phyloP scores from a whole-genome alignment of 1,140 invertebrate genomes.

The Eubasilissa regina region DNA sequence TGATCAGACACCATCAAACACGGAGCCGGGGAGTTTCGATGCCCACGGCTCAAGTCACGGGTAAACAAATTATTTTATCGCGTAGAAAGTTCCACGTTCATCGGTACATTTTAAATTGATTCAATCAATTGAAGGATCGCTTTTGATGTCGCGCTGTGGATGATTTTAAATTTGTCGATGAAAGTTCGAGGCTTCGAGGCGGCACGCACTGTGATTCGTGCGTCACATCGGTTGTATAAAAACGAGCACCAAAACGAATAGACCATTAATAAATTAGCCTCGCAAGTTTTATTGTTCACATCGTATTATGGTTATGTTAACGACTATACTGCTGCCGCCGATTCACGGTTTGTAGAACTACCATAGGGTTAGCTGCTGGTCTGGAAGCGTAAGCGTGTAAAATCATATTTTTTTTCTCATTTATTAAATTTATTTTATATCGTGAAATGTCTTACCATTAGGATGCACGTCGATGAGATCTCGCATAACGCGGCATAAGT shows the following conservation, averaged over 20 bases:
- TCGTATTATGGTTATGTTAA: conserved; percentile 46
- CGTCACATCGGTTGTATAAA: conserved; percentile 32
- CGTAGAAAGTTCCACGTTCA: conserved; percentile 8
- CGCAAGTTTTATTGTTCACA: conserved; percentile 41
- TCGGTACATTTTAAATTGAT: background rate
- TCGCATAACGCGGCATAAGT: no score
- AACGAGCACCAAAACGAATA: conserved; percentile 44
- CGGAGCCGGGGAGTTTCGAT: conserved; percentile 7
- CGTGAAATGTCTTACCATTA: no score
- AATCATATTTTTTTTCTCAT: no score
- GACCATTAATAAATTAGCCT: conserved; percentile 44
- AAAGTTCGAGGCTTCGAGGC: background rate
- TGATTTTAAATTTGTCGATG: background rate
- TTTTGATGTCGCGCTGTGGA: background rate
- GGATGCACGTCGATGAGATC: no score
- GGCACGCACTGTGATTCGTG: conserved; percentile 36
- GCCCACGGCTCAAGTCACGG: background rate
- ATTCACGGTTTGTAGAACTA: conserved; percentile 40
- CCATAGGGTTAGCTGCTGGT: background rate
- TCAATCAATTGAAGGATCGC: background rate
- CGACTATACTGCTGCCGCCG: conserved; percentile 18
- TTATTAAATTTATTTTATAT: no score
- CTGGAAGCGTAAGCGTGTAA: conserved; percentile 7
- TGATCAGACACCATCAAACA: conserved; percentile 41
- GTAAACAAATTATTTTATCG: background rate